Evolutionary conservation across 2,888 invertebrate genomes (phyloP).

Genomic region (Arctia plantaginis): DNA sequence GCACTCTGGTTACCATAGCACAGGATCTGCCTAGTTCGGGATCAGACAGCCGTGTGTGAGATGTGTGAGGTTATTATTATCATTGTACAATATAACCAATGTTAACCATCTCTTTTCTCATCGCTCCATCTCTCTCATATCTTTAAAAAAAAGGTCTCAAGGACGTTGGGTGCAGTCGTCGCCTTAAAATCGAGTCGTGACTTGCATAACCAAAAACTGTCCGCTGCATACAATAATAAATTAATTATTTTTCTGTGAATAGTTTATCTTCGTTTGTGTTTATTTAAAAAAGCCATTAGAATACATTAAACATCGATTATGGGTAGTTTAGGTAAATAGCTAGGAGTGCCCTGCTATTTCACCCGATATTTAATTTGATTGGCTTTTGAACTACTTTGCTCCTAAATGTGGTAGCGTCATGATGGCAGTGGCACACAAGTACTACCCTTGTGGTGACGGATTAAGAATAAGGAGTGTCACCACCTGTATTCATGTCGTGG

Average conservation of each 20-base stretch:
- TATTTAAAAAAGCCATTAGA: slow-evolving; percentile 1
- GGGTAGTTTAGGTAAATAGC: background rate
- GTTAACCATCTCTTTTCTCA: background rate
- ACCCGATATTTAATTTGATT: background rate
- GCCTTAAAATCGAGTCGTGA: background rate
- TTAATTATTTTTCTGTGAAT: background rate
- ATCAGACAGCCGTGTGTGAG: no score
- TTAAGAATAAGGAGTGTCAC: no score
- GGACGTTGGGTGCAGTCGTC: background rate
- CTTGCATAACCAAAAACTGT: slow-evolving; percentile 8
- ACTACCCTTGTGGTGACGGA: no score
- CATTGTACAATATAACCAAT: no score
- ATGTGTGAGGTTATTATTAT: no score
- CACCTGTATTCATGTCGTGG: no score
- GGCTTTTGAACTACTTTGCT: background rate
- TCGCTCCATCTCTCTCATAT: background rate
- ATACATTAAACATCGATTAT: background rate
- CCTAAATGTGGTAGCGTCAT: background rate
- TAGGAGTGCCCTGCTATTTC: background rate
- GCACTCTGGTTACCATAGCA: no score
- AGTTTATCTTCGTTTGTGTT: background rate
- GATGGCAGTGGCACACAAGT: no score
- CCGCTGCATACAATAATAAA: slow-evolving; percentile 2
- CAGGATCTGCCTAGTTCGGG: no score
- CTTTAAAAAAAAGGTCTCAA: background rate